phyloP scores from a whole-genome alignment of 2,888 invertebrate genomes.

The Timandra comae region DNA sequence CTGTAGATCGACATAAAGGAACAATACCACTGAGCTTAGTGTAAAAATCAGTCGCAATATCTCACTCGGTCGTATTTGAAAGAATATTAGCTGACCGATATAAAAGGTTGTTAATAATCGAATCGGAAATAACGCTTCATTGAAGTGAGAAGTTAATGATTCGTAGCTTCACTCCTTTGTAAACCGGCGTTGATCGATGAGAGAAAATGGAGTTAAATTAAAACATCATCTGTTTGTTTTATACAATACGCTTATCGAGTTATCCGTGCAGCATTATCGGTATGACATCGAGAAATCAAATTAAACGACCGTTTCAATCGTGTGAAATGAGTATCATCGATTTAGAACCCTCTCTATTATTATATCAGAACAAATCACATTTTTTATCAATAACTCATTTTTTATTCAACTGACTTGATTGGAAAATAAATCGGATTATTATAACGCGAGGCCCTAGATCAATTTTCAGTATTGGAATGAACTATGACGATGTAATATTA shows the following conservation, averaged over 20 bases:
- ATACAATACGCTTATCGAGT: slow-evolving; percentile 15
- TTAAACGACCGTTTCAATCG: slow-evolving; percentile 8
- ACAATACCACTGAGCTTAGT: slow-evolving; percentile 16
- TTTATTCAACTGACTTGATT: slow-evolving; percentile 8
- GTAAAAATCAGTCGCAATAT: slow-evolving; percentile 18
- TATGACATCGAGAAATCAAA: slow-evolving; percentile 7
- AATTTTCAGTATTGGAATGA: background rate
- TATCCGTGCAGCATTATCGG: slow-evolving; percentile 12
- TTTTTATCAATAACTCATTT: slow-evolving; percentile 11
- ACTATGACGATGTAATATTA: background rate
- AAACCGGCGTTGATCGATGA: slow-evolving; percentile 34
- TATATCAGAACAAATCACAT: slow-evolving; percentile 10
- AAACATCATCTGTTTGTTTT: slow-evolving; percentile 22
- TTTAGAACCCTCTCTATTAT: slow-evolving; percentile 8
- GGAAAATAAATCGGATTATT: slow-evolving; percentile 13
- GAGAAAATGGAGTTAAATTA: slow-evolving; percentile 32
- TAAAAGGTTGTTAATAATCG: slow-evolving; percentile 30
- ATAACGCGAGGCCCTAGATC: slow-evolving; percentile 2
- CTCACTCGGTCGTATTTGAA: slow-evolving; percentile 10
- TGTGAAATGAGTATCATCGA: slow-evolving; percentile 8
- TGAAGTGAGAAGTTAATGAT: slow-evolving; percentile 51
- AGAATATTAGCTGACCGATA: slow-evolving; percentile 26
- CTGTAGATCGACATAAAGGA: slow-evolving; percentile 26
- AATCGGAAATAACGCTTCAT: slow-evolving; percentile 28
- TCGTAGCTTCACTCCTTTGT: slow-evolving; percentile 44